Base-by-base conservation (phyloP, 2,888 invertebrate species). In the Meganola albula region DNA sequence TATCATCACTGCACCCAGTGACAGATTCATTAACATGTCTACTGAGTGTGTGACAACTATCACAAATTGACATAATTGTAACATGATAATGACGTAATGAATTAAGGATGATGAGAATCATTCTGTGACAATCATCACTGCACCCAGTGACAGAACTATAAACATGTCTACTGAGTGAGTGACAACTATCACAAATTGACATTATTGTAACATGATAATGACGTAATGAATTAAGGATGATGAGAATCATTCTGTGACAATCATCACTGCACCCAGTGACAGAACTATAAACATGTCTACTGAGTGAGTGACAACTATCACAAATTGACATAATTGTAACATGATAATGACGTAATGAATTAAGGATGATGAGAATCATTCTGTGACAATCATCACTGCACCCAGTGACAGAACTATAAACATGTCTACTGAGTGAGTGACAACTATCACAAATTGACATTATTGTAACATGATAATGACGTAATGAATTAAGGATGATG, bases 131-230 rank as follows among this genome's bases (percentile, higher is more conserved):
- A 13, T 40, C 6, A 53, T 58, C 48, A 52, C 32, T 13, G 31
- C 28, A 44, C 44, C 52, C 52, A 57, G 53, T 58, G 59, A 50
- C 53, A 57, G 46, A 48, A 43, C 39, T 3, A 14, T 3, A 7
- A 31, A 52, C 46, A 33, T 59, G 51, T 38, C 37, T 34, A 33
- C 49, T 44, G 29, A 27, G 37, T 24, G 22, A 37, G 31, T 48
- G 43, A 44, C 30, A 34, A 45, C 44, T 44, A 34, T 13, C n/a
- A 43, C 38, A 16, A 6, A 6, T 4, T 5, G 6, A 16, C 16
- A 16, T 16, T 16, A 16, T 16, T 6, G 16, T 16, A 16, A 16
- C n/a, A n/a, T 46, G 39, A 51, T 40, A 48, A 27, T 40, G 27
- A 31, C 10, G 13, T 25, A 2, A 49, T 46, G 45, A 44, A 16